Percentiles rank a stretch among this genome's conserved stretches.
Evolutionary conservation across 2,113 vertebrate species (phyloP).

Genomic region (Protomyctophum bolini): DNA sequence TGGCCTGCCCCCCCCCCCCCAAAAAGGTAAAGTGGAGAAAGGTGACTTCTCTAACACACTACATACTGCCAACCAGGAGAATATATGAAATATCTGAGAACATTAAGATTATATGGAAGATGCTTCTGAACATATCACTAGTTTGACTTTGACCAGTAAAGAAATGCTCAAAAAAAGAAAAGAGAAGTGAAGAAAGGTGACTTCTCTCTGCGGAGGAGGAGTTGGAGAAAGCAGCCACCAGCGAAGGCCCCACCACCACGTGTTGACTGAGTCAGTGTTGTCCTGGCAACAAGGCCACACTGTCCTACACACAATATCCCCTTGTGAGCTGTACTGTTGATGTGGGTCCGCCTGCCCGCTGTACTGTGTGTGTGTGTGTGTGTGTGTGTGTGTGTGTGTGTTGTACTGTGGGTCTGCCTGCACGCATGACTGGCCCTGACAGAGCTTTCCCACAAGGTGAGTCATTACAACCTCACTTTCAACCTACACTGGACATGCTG

Average conservation of each 20-base stretch:
- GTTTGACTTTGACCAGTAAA: too few relatives aligned
- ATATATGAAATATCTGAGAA: too few relatives aligned
- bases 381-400: too few relatives aligned
- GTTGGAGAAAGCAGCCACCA: not conserved
- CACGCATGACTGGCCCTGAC: conserved; percentile 53
- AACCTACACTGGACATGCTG: not conserved
- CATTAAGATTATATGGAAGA: too few relatives aligned
- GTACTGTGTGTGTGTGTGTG: too few relatives aligned
- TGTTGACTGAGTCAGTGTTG: conserved; percentile 44
- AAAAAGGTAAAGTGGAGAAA: not conserved
- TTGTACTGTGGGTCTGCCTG: too few relatives aligned
- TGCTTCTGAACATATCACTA: too few relatives aligned
- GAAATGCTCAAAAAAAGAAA: not conserved
- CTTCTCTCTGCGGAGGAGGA: too few relatives aligned
- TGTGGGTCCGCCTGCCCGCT: not conserved
- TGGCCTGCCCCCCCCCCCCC: too few relatives aligned
- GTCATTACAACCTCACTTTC: conserved; percentile 30
- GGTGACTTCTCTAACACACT: conserved; percentile 12
- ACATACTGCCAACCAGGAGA: too few relatives aligned
- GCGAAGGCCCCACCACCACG: not conserved
- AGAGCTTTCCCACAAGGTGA: conserved; percentile 57
- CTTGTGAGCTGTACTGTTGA: conserved; percentile 46
- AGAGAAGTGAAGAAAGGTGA: not conserved
- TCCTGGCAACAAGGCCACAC: conserved; percentile 62
- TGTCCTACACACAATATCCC: conserved; percentile 64